These are phyloP conservation scores for Phymanthus crucifer DNA, from an alignment of 92 coral and sea anemone species.

Conservation along the genomic window DNA sequence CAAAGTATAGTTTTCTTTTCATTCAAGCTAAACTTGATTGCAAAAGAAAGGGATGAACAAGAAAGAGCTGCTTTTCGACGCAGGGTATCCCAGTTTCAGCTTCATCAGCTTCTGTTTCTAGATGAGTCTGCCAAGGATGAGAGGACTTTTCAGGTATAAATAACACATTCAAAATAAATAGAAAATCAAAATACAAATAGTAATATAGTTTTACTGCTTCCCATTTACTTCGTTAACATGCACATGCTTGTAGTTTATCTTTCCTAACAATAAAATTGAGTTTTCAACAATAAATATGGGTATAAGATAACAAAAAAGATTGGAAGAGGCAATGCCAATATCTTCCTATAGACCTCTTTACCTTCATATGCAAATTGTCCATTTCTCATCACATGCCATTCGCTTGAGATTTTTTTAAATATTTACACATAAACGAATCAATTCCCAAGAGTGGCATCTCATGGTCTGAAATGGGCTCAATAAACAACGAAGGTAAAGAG, in stretches of 20 bases:
- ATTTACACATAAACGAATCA: too few relatives aligned
- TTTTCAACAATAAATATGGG: background rate
- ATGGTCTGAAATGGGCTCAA: too few relatives aligned
- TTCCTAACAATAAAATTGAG: background rate
- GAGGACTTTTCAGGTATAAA: slow-evolving; percentile 40
- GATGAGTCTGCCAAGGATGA: slow-evolving; percentile 50
- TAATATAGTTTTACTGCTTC: background rate
- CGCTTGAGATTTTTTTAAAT: too few relatives aligned
- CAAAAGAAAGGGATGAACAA: slow-evolving; percentile 45
- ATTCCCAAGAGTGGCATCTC: too few relatives aligned
- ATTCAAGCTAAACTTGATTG: slow-evolving; percentile 30
- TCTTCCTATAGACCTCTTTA: too few relatives aligned
- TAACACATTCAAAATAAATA: background rate
- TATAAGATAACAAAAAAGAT: background rate
- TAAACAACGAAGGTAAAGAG: too few relatives aligned
- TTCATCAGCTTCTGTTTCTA: slow-evolving; percentile 29
- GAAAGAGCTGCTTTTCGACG: slow-evolving; percentile 43
- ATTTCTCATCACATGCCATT: too few relatives aligned
- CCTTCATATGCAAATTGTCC: too few relatives aligned
- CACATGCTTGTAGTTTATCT: background rate
- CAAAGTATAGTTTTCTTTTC: background rate
- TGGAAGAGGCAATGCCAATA: background rate
- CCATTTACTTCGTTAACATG: background rate
- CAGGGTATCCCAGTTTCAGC: slow-evolving; percentile 26
- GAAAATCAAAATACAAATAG: background rate